These are phyloP conservation scores for Diorhabda carinulata DNA, from an alignment of 1,140 invertebrate genomes.

Conservation along the genomic window DNA sequence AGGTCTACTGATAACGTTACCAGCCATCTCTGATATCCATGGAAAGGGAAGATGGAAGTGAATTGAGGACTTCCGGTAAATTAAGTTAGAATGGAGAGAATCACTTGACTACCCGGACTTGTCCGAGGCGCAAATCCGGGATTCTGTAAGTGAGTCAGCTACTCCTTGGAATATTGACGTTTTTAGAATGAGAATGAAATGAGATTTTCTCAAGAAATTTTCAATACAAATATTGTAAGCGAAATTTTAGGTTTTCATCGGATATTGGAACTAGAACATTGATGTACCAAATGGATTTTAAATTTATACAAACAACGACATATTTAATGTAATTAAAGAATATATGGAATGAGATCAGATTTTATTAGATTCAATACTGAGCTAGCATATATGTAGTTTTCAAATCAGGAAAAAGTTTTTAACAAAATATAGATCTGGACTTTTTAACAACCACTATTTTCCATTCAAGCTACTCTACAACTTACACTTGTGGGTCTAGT, in stretches of 20 bases:
- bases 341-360: not conserved
- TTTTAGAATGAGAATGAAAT: not conserved
- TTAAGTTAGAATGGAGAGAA: constrained; percentile 25
- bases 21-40: constrained; percentile 5
- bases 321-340: not conserved
- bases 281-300: too few relatives aligned
- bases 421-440: too few relatives aligned
- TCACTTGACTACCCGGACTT: constrained; percentile 23
- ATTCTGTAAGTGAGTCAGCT: constrained; percentile 24
- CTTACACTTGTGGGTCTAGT: too few relatives aligned
- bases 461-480: too few relatives aligned
- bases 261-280: not conserved
- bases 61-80: constrained; percentile 21
- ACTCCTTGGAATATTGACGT: constrained; percentile 15
- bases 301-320: too few relatives aligned
- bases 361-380: not conserved
- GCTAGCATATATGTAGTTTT: too few relatives aligned
- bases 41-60: constrained; percentile 25
- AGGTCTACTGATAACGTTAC: too few relatives aligned
- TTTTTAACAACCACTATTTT: too few relatives aligned
- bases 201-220: not conserved
- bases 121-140: constrained; percentile 22
- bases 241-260: not conserved
- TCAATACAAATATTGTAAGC: too few relatives aligned
- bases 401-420: too few relatives aligned